These are phyloP conservation scores for Anolis carolinensis DNA, from an alignment of 2,113 vertebrate genomes.

Conservation along the genomic window DNA sequence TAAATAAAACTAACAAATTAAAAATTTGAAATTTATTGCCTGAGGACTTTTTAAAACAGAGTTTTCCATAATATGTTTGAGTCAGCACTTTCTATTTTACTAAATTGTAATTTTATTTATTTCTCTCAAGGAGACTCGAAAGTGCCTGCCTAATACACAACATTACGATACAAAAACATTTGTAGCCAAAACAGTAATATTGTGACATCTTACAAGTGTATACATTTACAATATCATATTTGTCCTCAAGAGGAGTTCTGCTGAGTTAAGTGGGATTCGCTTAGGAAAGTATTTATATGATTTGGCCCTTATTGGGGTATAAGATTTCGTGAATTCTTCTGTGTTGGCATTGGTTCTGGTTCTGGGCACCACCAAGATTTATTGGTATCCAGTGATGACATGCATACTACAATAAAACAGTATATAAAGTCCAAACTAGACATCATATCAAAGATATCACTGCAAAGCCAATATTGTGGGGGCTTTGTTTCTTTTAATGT, in stretches of 20 bases:
- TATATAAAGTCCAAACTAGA: neutral
- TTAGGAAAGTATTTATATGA: neutral
- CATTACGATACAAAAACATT: neutral
- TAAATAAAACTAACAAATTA: neutral
- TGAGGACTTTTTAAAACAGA: neutral
- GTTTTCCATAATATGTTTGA: conserved; percentile 3
- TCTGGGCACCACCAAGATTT: neutral
- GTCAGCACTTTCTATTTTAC: neutral
- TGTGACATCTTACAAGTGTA: neutral
- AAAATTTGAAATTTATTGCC: neutral
- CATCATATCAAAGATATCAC: neutral
- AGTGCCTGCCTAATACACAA: too few relatives aligned
- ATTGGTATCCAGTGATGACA: too few relatives aligned
- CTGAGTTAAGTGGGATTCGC: neutral
- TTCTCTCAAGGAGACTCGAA: too few relatives aligned
- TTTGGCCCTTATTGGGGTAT: too few relatives aligned
- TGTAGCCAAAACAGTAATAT: too few relatives aligned
- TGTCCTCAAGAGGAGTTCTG: neutral
- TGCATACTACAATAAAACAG: neutral
- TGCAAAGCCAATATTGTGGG: too few relatives aligned
- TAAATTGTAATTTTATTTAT: neutral
- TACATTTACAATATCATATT: neutral
- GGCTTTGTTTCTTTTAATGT: too few relatives aligned
- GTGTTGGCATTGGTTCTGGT: too few relatives aligned
- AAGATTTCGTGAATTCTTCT: too few relatives aligned